Conservation (phyloP, 2,113 vertebrate species). For the Mus spicilegus region DNA sequence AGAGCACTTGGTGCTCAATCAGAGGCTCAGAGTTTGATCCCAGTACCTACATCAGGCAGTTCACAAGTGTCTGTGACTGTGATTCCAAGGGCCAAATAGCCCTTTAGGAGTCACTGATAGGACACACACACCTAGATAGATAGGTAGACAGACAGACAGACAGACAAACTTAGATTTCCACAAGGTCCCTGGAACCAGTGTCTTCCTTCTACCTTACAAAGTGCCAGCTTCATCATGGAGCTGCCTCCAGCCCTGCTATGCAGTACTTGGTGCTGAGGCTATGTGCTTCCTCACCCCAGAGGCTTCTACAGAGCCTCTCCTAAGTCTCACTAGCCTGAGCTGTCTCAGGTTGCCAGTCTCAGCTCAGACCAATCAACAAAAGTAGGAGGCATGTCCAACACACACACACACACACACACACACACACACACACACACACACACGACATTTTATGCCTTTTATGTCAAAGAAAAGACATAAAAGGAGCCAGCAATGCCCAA, state of each 20-base stretch:
- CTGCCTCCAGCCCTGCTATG: not conserved
- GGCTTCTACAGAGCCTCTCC: too few relatives aligned
- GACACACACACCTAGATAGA: not conserved
- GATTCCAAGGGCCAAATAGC: not conserved
- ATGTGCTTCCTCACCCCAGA: not conserved
- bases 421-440: too few relatives aligned
- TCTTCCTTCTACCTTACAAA: not conserved
- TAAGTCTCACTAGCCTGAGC: not conserved
- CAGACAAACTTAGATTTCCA: not conserved
- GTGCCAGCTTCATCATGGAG: not conserved
- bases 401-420: not conserved
- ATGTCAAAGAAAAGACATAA: not conserved
- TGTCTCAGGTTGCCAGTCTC: not conserved
- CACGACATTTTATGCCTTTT: too few relatives aligned
- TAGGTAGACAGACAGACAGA: not conserved
- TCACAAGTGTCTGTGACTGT: not conserved
- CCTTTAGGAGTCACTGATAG: not conserved
- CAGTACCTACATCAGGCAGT: not conserved
- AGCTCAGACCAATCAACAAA: not conserved
- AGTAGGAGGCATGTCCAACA: too few relatives aligned
- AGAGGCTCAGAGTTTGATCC: not conserved
- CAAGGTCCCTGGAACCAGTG: not conserved
- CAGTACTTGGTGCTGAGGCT: not conserved
- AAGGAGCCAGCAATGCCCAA: not conserved
- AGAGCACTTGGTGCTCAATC: not conserved